Conservation (phyloP, 1,140 invertebrate genomes). For the Thaumatotibia leucotreta region DNA sequence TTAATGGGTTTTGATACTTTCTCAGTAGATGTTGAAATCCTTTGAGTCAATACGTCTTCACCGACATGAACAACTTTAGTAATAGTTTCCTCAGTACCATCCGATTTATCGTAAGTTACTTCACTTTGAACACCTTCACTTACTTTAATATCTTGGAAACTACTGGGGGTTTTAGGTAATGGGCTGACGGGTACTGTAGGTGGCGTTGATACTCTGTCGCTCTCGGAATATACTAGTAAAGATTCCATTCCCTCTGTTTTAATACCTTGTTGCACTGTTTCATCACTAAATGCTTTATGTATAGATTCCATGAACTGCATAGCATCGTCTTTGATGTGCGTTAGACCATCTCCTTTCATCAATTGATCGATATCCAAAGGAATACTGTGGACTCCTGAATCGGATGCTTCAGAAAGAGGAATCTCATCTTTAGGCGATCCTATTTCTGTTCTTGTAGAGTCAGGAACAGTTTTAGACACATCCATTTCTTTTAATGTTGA, state of each 20-base stretch:
- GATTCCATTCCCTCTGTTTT: constrained; percentile 53
- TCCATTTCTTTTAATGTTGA: constrained; percentile 24
- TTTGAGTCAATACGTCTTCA: constrained; percentile 71
- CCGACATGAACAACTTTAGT: constrained; percentile 73
- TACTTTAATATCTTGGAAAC: constrained; percentile 59
- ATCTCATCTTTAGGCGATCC: constrained; percentile 36
- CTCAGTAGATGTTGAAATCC: constrained; percentile 74
- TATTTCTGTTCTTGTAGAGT: constrained; percentile 11
- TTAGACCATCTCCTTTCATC: constrained; percentile 13
- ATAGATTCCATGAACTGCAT: constrained; percentile 46
- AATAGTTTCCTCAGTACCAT: constrained; percentile 65
- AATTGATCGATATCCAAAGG: constrained; percentile 24
- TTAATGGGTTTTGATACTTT: constrained; percentile 58
- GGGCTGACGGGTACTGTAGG: constrained; percentile 78
- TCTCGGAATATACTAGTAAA: constrained; percentile 32
- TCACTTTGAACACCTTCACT: constrained; percentile 66
- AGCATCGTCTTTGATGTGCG: constrained; percentile 34
- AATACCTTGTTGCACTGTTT: constrained; percentile 60
- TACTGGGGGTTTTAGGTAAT: constrained; percentile 59
- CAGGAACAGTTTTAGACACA: neutral
- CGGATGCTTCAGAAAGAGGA: constrained; percentile 32
- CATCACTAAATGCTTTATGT: constrained; percentile 56
- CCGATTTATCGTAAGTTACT: constrained; percentile 61
- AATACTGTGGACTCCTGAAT: constrained; percentile 40
- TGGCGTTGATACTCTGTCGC: constrained; percentile 71